phyloP scores from a whole-genome alignment of 2,113 vertebrate genomes.

The Gavialis gangeticus region DNA sequence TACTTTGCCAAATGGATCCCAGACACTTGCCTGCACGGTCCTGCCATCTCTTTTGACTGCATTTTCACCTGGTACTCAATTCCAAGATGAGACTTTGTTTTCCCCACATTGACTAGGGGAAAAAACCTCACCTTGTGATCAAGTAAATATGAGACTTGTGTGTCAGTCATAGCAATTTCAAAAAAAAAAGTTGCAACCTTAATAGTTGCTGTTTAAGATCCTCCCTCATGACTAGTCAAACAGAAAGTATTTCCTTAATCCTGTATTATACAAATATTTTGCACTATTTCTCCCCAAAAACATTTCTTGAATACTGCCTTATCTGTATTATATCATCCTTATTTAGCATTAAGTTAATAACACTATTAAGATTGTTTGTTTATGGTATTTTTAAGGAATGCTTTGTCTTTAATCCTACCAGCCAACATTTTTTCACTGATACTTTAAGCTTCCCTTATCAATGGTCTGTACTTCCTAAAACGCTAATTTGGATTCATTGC shows the following conservation, averaged over 20 bases:
- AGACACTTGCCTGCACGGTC: no score
- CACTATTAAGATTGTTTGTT: slow-evolving; percentile 18
- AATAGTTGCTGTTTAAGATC: slow-evolving; percentile 3
- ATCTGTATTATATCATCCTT: background rate
- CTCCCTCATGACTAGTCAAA: slow-evolving; percentile 3
- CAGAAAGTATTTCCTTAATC: slow-evolving; percentile 50
- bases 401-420: background rate
- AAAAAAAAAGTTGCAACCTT: slow-evolving; percentile 38
- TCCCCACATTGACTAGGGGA: no score
- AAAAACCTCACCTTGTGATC: no score
- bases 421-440: background rate
- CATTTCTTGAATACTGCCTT: slow-evolving; percentile 31
- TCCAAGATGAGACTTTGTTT: no score
- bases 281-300: slow-evolving; percentile 38
- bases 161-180: background rate
- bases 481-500: background rate
- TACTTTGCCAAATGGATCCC: no score
- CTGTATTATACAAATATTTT: slow-evolving; percentile 40
- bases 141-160: background rate
- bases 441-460: background rate
- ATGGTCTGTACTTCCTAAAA: background rate
- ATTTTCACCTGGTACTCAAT: no score
- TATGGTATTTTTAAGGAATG: background rate
- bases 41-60: no score
- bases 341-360: background rate